Conservation (phyloP, 2,113 vertebrate species). For the Xenopus borealis region DNA sequence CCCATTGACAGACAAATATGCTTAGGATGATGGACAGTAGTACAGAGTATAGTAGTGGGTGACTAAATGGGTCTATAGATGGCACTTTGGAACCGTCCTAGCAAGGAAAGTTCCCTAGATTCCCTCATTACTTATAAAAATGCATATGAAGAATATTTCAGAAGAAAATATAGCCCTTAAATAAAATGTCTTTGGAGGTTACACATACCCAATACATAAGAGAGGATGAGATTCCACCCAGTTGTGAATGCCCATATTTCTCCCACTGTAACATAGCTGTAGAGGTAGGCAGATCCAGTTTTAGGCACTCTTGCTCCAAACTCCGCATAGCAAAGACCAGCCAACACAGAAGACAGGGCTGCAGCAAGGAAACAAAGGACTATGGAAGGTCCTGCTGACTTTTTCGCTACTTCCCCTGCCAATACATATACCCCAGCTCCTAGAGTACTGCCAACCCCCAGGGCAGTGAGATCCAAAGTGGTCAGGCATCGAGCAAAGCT, state of each 20-base stretch:
- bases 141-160: too few species aligned
- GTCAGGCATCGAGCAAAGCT: slow-evolving; percentile 86
- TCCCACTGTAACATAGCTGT: slow-evolving; percentile 94
- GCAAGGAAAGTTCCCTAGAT: too few species aligned
- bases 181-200: too few species aligned
- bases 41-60: too few species aligned
- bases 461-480: slow-evolving; percentile 85
- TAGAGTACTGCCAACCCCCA: slow-evolving; percentile 90
- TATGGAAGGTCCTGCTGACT: slow-evolving; percentile 87
- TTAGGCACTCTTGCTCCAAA: slow-evolving; percentile 93
- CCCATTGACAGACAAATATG: too few species aligned
- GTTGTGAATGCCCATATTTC: slow-evolving; percentile 97
- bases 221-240: slow-evolving; percentile 96
- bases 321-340: slow-evolving; percentile 92
- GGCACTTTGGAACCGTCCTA: too few species aligned
- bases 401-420: slow-evolving; percentile 85
- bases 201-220: slow-evolving; percentile 86
- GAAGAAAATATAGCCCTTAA: too few species aligned
- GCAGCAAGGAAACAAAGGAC: slow-evolving; percentile 90
- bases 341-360: slow-evolving; percentile 87
- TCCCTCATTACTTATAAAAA: too few species aligned
- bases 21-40: too few species aligned
- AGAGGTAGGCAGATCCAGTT: slow-evolving; percentile 91
- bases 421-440: slow-evolving; percentile 92
- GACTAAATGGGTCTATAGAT: too few species aligned